Percentiles rank a stretch among this genome's conserved stretches.
Conservation (phyloP, 2,888 invertebrate genomes). For the Congeria kusceri region DNA sequence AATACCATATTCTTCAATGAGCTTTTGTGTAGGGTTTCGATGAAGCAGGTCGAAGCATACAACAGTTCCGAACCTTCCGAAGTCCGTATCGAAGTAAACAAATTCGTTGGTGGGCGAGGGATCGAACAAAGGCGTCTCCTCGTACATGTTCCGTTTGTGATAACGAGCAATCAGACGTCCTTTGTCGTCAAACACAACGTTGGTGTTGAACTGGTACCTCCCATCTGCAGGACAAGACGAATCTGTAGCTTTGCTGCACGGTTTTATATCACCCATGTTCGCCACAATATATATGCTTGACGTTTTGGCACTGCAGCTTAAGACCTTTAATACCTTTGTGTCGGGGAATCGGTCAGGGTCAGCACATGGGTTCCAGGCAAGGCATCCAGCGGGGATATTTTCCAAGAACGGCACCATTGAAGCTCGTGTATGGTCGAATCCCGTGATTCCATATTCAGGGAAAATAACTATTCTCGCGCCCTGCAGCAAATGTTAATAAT, state of each 20-base stretch:
- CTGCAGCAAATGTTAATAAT: constrained; percentile 87
- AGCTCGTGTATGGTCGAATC: constrained; percentile 74
- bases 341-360: constrained; percentile 46
- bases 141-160: constrained; percentile 86
- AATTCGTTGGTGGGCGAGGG: constrained; percentile 66
- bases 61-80: constrained; percentile 88
- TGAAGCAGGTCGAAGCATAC: constrained; percentile 94
- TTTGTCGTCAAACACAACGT: constrained; percentile 91
- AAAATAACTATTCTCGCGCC: constrained; percentile 91
- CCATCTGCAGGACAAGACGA: constrained; percentile 70
- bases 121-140: constrained; percentile 86
- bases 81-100: constrained; percentile 74
- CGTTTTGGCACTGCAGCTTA: constrained; percentile 88
- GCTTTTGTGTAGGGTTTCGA: constrained; percentile 89
- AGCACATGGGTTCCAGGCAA: constrained; percentile 84
- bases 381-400: constrained; percentile 83
- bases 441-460: constrained; percentile 89
- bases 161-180: constrained; percentile 92
- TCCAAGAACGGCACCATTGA: constrained; percentile 70
- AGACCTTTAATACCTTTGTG: constrained; percentile 54
- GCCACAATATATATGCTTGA: constrained; percentile 89
- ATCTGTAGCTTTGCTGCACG: constrained; percentile 85
- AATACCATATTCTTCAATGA: constrained; percentile 87
- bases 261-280: constrained; percentile 89
- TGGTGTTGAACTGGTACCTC: constrained; percentile 89